Evolutionary conservation across 2,888 invertebrate genomes (phyloP).

Genomic region (Drosophila putrida): DNA sequence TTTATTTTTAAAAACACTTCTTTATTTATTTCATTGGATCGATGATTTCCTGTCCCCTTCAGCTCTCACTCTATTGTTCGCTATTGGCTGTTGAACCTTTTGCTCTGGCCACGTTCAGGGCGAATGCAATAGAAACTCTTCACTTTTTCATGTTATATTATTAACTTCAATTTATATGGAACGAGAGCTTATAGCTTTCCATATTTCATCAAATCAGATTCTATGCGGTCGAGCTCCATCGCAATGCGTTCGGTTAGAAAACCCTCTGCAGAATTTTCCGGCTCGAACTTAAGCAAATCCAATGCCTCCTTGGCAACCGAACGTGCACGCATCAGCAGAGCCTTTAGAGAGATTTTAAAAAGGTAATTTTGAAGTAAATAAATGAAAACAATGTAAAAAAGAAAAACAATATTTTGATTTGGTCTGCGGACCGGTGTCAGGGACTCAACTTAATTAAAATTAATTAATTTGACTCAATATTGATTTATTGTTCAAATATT

Average conservation of each 20-base stretch:
- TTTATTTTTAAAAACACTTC: conserved; percentile 71
- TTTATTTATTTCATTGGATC: conserved; percentile 67
- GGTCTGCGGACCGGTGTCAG: too few species aligned
- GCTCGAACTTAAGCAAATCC: conserved; percentile 90
- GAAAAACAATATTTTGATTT: too few species aligned
- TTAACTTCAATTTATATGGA: not conserved
- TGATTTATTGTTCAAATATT: too few species aligned
- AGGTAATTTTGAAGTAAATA: not conserved
- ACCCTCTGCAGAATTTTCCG: conserved; percentile 91
- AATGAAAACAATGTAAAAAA: too few species aligned
- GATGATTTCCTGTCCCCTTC: conserved; percentile 10
- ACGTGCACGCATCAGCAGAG: conserved; percentile 86
- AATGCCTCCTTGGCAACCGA: conserved; percentile 87
- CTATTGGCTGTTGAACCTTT: conserved; percentile 50
- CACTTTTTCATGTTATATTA: not conserved
- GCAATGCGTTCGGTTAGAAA: conserved; percentile 78
- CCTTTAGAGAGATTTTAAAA: conserved; percentile 18
- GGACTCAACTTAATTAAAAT: too few species aligned
- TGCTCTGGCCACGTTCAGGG: conserved; percentile 28
- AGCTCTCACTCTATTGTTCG: not conserved
- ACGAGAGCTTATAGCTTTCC: conserved; percentile 33
- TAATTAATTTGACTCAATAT: too few species aligned
- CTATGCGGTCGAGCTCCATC: conserved; percentile 78
- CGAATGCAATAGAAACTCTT: conserved; percentile 31
- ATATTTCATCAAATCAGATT: conserved; percentile 73